Base-by-base conservation (phyloP, 1,140 invertebrate genomes). In the Leptopilina boulardi region DNA sequence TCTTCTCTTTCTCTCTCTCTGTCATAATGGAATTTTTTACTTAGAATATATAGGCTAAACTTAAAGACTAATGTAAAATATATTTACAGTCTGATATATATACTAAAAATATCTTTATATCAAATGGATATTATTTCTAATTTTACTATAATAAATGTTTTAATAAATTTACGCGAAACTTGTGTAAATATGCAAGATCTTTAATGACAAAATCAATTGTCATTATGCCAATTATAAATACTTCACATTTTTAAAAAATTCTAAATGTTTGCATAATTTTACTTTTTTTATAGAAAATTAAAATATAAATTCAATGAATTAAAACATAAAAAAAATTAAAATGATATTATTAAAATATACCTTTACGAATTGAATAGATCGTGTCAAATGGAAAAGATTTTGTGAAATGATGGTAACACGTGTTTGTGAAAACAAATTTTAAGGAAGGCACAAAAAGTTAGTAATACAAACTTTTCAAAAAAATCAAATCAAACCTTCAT, bases 341-440 rank as follows among this genome's bases (percentile, higher is more conserved):
- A n/a, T n/a, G n/a, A n/a, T n/a, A n/a, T n/a, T n/a, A n/a, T 19
- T 26, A 10, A 6, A 4, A 11, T 19, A 19, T 18, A 8, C 13
- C 23, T 4, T 26, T 66, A 8, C 8, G 21, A 66, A 15, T n/a
- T n/a, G 23, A 13, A 26, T 23, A 15, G 13, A 26, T 30, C 21
- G 23, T 30, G 59, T 66, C 59, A 66, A 34, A n/a, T 23, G 15
- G 59, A 30, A 38, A 66, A 30, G 30, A 11, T 13, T 34, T n/a
- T 13, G 15, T 66, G 59, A 66, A 66, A 34, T 66, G 59, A 30
- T 66, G 23, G 59, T 66, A 66, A 66, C 59, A 66, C 13, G n/a
- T 26, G 59, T 66, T 66, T 34, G 59, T n/a, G 59, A 30, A 66
- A n/a, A 30, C 8, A n/a, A 13, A n/a, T 30, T 66, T 66, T 66